These are phyloP conservation scores for Spodoptera exigua DNA, from an alignment of 2,888 invertebrate genomes.

Conservation along the genomic window DNA sequence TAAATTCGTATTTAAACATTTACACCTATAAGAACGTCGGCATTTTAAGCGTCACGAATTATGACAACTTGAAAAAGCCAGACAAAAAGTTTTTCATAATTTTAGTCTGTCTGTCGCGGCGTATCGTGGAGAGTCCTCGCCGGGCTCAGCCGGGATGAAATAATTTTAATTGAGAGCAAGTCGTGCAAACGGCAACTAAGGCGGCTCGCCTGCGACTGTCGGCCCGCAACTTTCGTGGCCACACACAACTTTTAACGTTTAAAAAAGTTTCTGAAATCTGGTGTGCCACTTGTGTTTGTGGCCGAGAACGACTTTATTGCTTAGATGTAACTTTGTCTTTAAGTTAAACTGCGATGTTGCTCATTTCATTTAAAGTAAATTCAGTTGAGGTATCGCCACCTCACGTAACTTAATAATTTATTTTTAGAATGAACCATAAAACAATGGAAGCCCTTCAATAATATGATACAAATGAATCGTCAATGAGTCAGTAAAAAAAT, in stretches of 20 bases:
- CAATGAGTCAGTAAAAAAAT: conserved; percentile 35
- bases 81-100: conserved; percentile 62
- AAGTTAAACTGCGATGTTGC: neutral
- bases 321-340: conserved; percentile 7
- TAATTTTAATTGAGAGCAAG: conserved; percentile 71
- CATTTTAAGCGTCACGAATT: conserved; percentile 55
- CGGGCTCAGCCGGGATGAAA: conserved; percentile 62
- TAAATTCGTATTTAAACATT: neutral
- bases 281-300: conserved; percentile 32
- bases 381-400: too few relatives aligned
- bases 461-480: conserved; percentile 17
- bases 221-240: conserved; percentile 50
- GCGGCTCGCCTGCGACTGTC: conserved; percentile 52
- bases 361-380: too few relatives aligned
- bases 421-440: too few relatives aligned
- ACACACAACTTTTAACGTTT: conserved; percentile 46
- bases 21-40: neutral
- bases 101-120: conserved; percentile 52
- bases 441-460: neutral
- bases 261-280: conserved; percentile 46
- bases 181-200: conserved; percentile 60
- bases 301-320: conserved; percentile 14
- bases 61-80: conserved; percentile 58
- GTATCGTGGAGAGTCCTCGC: conserved; percentile 58
- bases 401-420: neutral